Conservation (phyloP, 1,140 invertebrate species). For the Megathymus violae region DNA sequence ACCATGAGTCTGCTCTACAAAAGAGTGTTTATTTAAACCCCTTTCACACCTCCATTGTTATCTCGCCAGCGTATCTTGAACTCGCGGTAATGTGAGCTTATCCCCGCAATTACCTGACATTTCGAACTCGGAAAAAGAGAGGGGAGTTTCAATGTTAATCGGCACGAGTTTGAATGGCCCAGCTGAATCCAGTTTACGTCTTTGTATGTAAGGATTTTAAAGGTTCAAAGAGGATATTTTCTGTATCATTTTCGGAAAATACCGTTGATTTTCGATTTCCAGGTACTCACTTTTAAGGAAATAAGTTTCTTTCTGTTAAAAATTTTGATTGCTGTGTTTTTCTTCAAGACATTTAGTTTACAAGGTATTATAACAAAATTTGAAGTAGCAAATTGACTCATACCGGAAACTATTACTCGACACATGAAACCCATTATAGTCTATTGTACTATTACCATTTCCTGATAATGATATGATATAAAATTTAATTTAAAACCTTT, state of each 20-base stretch:
- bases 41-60: conserved; percentile 74
- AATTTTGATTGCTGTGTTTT: too few relatives aligned
- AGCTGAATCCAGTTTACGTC: conserved; percentile 50
- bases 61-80: conserved; percentile 43
- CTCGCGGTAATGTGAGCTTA: conserved; percentile 27
- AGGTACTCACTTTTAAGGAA: conserved; percentile 26
- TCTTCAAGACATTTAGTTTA: too few relatives aligned
- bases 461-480: too few relatives aligned
- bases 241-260: conserved; percentile 41
- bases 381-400: too few relatives aligned
- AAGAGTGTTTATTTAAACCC: conserved; percentile 75
- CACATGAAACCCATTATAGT: too few relatives aligned
- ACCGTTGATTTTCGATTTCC: conserved; percentile 26
- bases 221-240: conserved; percentile 46
- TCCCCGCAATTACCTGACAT: conserved; percentile 24
- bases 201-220: conserved; percentile 60
- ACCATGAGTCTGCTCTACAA: conserved; percentile 62
- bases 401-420: too few relatives aligned
- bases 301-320: too few relatives aligned
- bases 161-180: conserved; percentile 49
- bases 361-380: too few relatives aligned
- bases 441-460: too few relatives aligned
- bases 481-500: too few relatives aligned
- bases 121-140: conserved; percentile 5
- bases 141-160: conserved; percentile 36